phyloP scores from a whole-genome alignment of 2,113 vertebrate species.

The Cairina moschata region DNA sequence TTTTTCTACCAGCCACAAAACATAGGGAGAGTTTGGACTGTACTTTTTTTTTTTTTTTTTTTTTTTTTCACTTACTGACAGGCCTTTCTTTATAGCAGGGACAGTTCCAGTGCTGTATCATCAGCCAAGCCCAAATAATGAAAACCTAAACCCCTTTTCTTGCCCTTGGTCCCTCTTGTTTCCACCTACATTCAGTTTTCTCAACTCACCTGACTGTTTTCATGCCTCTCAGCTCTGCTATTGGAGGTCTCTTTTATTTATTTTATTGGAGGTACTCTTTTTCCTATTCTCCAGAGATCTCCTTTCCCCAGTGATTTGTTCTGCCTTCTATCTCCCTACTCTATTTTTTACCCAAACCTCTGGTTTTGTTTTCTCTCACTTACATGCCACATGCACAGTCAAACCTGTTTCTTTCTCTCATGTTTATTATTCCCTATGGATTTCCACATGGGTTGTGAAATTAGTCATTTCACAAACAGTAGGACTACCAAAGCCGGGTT shows the following conservation, averaged over 20 bases:
- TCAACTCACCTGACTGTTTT: not conserved
- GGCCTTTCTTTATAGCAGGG: not conserved
- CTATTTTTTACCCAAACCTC: not conserved
- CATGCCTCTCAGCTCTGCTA: accelerated
- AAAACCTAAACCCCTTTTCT: not conserved
- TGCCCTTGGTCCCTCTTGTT: not conserved
- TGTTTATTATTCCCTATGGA: not conserved
- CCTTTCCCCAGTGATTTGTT: not conserved
- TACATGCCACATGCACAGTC: not conserved
- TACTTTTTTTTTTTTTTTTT: not conserved
- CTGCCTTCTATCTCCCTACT: not conserved
- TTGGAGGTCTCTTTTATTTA: not conserved
- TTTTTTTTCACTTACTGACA: not conserved
- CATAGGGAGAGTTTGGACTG: not conserved
- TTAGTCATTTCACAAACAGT: not conserved
- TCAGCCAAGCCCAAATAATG: not conserved
- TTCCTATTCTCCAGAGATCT: not conserved
- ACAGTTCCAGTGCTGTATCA: not conserved
- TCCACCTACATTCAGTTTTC: not conserved
- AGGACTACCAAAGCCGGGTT: not conserved
- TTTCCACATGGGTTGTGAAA: conserved; percentile 7
- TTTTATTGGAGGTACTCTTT: not conserved
- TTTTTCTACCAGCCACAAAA: not conserved
- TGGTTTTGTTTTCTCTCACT: not conserved
- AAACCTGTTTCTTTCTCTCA: not conserved